Base-by-base conservation (phyloP, 2,888 invertebrate genomes). In the Chrysina gloriosa region DNA sequence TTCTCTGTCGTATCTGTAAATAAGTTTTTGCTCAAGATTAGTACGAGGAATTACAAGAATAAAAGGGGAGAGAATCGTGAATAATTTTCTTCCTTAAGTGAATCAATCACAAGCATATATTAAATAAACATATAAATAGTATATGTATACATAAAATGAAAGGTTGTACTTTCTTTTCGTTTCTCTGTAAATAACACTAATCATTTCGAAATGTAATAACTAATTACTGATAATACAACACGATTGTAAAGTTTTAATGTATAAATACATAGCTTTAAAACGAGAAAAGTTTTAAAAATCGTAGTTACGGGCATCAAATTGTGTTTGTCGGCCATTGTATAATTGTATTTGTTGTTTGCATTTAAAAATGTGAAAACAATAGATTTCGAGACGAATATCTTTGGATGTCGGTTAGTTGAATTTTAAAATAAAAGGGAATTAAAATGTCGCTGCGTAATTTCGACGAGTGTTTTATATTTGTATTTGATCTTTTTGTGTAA, bases 181-280 rank as follows among this genome's bases (percentile, higher is more conserved):
- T 52, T 31, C 19, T 19, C 29, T 52, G 31, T 52, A 52, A 52
- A 29, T 31, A 52, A 52, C 31, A 31, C 29, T 52, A 29, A 29
- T 52, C 21, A 58, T 58, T 58, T 58, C 58, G 25, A 21, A 39
- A 58, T 39, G 39, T 58, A 58, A 58, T 25, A 25, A 58, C 9
- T 34, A 11, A 34, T 34, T 34, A 47, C 23, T 39, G 25, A 58
- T 39, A 58, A 58, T 23, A 21, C 39, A 11, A 58, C 39, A 56
- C 19, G 14, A 25, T 58, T 58, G 58, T 58, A 39, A 58, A 58
- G 42, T 58, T 58, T 58, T 58, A 58, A 58, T 58, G 39, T 58
- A 58, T 58, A 39, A 58, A 39, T 52, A 29, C 52, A 63, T 63
- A 63, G 63, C 63, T 63, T 63, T 63, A 63, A 63, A 48, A 47